Conservation (phyloP, 2,797 vertebrate species). For the Smutsia temminckii region DNA sequence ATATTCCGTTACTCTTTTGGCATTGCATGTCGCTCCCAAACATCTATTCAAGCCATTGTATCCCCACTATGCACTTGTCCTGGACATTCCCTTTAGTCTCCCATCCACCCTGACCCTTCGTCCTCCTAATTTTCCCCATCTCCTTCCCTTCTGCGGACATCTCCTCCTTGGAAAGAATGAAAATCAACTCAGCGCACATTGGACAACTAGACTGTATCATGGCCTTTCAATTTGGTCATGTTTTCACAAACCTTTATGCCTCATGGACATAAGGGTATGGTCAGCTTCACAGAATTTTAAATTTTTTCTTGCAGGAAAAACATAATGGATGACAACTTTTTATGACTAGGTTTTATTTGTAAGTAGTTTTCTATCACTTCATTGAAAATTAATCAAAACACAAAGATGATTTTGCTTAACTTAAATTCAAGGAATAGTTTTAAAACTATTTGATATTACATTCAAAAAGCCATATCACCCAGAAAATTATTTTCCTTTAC, state of each 20-base stretch:
- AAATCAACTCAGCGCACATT: background rate
- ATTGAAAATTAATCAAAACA: slow-evolving; percentile 20
- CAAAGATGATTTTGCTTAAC: background rate
- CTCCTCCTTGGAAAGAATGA: background rate
- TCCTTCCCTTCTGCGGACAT: background rate
- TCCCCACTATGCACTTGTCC: background rate
- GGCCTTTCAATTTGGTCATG: background rate
- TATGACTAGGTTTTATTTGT: background rate
- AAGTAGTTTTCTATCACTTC: background rate
- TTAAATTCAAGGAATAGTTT: background rate
- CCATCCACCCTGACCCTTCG: background rate
- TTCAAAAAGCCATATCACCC: background rate
- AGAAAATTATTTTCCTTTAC: background rate
- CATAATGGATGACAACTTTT: background rate
- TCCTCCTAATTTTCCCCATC: background rate
- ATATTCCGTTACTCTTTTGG: background rate
- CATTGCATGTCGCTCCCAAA: background rate
- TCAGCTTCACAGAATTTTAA: background rate
- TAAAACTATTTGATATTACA: background rate
- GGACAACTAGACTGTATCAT: background rate
- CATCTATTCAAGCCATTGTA: background rate
- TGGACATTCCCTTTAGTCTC: background rate
- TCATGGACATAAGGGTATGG: background rate
- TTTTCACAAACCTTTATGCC: background rate
- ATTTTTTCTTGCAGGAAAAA: background rate